phyloP scores from a whole-genome alignment of 1,140 invertebrate genomes.

The Aphidius gifuensis region DNA sequence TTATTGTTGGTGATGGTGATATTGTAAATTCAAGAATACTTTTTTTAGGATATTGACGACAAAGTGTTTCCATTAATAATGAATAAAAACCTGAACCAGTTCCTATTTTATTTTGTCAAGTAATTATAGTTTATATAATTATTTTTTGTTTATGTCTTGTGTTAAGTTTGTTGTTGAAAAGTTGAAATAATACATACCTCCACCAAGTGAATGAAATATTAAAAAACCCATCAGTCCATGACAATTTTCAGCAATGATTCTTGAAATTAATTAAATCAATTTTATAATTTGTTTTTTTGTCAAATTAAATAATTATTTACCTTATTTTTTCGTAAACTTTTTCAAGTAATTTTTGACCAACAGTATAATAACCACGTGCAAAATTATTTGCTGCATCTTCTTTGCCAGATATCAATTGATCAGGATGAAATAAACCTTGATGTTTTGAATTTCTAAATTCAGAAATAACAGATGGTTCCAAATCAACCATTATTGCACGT shows the following conservation, averaged over 20 bases:
- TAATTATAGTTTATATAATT: conserved; percentile 1
- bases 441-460: conserved; percentile 47
- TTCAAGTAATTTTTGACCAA: conserved; percentile 56
- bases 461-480: conserved; percentile 66
- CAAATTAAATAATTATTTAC: too few species aligned
- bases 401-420: conserved; percentile 72
- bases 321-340: conserved; percentile 33
- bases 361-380: conserved; percentile 60
- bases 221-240: conserved; percentile 62
- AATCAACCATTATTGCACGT: conserved; percentile 63
- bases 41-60: conserved; percentile 60
- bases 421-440: conserved; percentile 62
- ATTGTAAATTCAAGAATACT: conserved; percentile 63
- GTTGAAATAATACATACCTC: conserved; percentile 30
- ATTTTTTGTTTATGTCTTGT: too few species aligned
- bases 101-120: conserved; percentile 41
- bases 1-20: conserved; percentile 64
- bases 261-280: too few species aligned
- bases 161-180: too few species aligned
- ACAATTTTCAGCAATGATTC: conserved; percentile 42
- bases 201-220: conserved; percentile 68
- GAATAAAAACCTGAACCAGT: conserved; percentile 65
- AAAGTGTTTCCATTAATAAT: conserved; percentile 61
- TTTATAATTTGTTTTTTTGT: too few species aligned
- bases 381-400: conserved; percentile 72